phyloP scores from a whole-genome alignment of 1,140 invertebrate species.

The Lepidostoma basale region DNA sequence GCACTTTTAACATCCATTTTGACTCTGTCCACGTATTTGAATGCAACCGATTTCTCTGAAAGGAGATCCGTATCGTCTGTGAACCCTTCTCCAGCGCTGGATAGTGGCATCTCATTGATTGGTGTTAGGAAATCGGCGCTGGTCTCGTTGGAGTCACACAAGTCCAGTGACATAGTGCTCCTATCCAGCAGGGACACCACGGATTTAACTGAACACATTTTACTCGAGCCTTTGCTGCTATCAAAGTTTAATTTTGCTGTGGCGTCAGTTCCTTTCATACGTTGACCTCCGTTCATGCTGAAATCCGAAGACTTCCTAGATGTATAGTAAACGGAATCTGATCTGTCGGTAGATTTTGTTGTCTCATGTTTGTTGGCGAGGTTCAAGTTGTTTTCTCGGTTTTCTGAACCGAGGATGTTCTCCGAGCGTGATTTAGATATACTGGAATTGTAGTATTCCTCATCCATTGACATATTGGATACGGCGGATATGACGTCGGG shows the following conservation, averaged over 20 bases:
- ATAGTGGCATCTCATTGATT: constrained; percentile 60
- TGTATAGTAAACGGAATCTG: constrained; percentile 59
- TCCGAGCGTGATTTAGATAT: constrained; percentile 60
- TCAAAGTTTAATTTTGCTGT: constrained; percentile 56
- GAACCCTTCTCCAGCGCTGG: constrained; percentile 47
- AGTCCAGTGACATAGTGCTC: constrained; percentile 57
- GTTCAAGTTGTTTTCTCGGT: constrained; percentile 50
- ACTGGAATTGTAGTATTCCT: constrained; percentile 57
- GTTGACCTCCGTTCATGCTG: constrained; percentile 50
- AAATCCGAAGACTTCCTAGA: constrained; percentile 47
- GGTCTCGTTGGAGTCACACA: constrained; percentile 60
- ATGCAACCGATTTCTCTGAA: constrained; percentile 34
- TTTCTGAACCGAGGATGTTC: constrained; percentile 57
- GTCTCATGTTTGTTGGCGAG: constrained; percentile 49
- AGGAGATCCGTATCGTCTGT: constrained; percentile 34
- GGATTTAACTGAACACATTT: constrained; percentile 39
- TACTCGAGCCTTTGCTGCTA: constrained; percentile 50
- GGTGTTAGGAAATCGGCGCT: constrained; percentile 60
- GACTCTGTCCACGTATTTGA: constrained; percentile 32
- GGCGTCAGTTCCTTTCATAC: constrained; percentile 52
- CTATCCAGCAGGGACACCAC: constrained; percentile 48
- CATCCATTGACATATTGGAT: constrained; percentile 60
- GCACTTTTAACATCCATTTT: constrained; percentile 37
- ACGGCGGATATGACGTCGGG: constrained; percentile 58
- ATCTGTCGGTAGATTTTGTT: constrained; percentile 51